Conservation (phyloP, 2,113 vertebrate genomes). For the Apteryx mantelli region DNA sequence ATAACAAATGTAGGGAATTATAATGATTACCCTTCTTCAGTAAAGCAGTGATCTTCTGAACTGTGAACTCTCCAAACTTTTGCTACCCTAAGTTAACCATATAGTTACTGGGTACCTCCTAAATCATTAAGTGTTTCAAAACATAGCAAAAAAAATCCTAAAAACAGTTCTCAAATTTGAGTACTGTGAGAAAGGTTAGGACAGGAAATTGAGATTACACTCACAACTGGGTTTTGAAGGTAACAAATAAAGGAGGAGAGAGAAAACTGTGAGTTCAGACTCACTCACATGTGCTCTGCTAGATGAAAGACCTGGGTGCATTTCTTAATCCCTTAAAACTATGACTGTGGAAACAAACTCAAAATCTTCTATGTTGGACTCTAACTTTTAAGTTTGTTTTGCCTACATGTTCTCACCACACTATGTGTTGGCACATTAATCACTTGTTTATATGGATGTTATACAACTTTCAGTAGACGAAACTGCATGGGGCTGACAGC, state of each 20-base stretch:
- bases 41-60: not conserved
- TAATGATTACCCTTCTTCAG: not conserved
- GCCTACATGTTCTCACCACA: not conserved
- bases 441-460: not conserved
- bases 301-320: not conserved
- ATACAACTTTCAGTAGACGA: not conserved
- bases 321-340: not conserved
- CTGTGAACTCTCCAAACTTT: not conserved
- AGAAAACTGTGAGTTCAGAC: not conserved
- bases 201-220: not conserved
- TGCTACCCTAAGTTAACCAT: not conserved
- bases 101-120: not conserved
- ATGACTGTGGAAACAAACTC: not conserved
- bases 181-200: not conserved
- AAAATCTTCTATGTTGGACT: not conserved
- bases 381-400: not conserved
- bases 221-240: not conserved
- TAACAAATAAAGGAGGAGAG: not conserved
- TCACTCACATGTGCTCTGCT: fast-evolving
- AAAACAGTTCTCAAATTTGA: not conserved
- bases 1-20: not conserved
- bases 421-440: not conserved
- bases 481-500: not conserved
- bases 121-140: not conserved
- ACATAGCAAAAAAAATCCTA: not conserved